A percentile compares a stretch with the other conserved stretches of the same genome.
phyloP scores from a whole-genome alignment of 64 coral and sea anemone species.

The Orbicella faveolata region DNA sequence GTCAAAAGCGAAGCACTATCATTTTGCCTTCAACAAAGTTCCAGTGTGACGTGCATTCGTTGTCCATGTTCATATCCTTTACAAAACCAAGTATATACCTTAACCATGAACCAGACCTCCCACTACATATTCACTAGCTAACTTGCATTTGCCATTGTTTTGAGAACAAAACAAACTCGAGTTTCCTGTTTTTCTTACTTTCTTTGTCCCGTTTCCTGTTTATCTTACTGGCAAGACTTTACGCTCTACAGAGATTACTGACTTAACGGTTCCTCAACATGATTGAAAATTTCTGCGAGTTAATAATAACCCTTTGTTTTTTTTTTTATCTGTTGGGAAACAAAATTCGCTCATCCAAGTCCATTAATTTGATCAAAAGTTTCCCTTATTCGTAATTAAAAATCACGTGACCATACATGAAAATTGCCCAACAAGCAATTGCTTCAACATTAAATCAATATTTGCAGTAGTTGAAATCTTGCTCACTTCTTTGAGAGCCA shows the following conservation, averaged over 20 bases:
- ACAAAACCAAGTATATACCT: not conserved
- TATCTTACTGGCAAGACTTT: not conserved
- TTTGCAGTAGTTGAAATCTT: no score
- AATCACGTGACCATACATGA: no score
- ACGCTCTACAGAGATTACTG: not conserved
- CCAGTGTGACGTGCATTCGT: not conserved
- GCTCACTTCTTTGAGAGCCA: no score
- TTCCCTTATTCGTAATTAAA: no score
- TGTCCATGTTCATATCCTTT: not conserved
- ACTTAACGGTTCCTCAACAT: not conserved
- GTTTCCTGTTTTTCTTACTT: conserved; percentile 42
- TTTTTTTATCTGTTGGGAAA: no score
- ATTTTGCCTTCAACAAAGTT: not conserved
- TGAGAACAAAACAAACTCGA: conserved; percentile 21
- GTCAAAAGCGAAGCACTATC: conserved; percentile 4
- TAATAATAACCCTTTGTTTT: no score
- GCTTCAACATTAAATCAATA: no score
- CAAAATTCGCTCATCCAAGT: no score
- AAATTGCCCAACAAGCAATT: no score
- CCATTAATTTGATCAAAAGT: no score
- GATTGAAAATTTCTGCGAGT: not conserved
- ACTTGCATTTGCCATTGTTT: not conserved
- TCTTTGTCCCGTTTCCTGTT: conserved; percentile 36
- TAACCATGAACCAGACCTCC: not conserved
- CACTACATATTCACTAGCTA: not conserved